Base-by-base conservation (phyloP, 2,113 vertebrate genomes). In the Crotalus horridus region DNA sequence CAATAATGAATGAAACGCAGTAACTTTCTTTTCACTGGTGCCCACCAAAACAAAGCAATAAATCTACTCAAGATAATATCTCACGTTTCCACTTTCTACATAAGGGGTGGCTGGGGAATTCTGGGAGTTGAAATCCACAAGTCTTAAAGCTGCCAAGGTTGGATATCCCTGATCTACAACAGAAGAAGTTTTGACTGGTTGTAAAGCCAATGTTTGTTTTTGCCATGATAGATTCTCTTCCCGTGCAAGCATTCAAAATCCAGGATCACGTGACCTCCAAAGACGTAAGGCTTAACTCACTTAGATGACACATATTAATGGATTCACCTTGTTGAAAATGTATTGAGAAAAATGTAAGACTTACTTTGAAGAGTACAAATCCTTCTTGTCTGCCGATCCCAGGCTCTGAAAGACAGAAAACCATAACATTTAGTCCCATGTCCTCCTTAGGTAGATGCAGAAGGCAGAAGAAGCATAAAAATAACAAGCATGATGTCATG, bases 381-480 rank as follows among this genome's bases (percentile, higher is more conserved):
- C 98, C 95, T 98, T 98, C 94, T 98, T 97, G 95, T 98, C 98
- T 0, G 98, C 98, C 0, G 98, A 98, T 87, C 98, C 98, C 95
- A 98, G 96, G 96, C 98, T 98, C 98, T 98, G 97, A 4, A 97
- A 98, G 91, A 96, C 94, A 94, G 93, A 97, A 94, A 97, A 94
- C 93, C 43, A 20, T 39, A 58, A n/a, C 88, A 69, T 95, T 95
- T 95, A 94, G 1, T 11, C 26, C 85, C 89, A 81, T 26, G 7
- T 81, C 86, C 92, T 88, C 20, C 56, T 23, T 39, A 91, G n/a
- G 15, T 88, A 64, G 33, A 85, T 2, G 53, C 12, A 33, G 1
- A 23, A 2, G n/a, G 39, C 3, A 5, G 89, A 91, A 81, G 33
- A 81, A 43, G 17, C 1, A 20, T 81, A 81, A 39, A 81, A 39